Evolutionary conservation across 1,140 invertebrate species (phyloP), one percentile per base, ranked within the genome.

Genomic region (Tribolium castaneum): DNA sequence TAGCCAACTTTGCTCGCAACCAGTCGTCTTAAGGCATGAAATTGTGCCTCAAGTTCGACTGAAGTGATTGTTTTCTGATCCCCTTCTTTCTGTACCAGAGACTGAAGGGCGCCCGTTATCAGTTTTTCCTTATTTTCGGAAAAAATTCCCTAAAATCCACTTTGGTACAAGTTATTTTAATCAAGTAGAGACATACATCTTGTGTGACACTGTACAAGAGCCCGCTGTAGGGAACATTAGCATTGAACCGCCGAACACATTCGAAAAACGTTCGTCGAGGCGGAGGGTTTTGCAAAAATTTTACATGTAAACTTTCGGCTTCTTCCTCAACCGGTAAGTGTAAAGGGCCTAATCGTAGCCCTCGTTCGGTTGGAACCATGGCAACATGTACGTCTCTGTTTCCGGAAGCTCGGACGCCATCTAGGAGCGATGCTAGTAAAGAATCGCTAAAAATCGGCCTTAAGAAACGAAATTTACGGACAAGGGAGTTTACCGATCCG

Each of bases 71-170:
- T 77, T 82, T 82, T 90, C 86, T 92, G 88, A 74, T 94, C 90
- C 82, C 94, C 87, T 86, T 94, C 91, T 87, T 92, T 91, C 83
- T 90, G 93, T 4, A 96, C 91, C 73, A 98, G 90, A 5, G 92
- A 90, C 85, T 92, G 93, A 80, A 96, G 86, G 39, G 95, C 96
- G 76, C 88, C 92, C 80, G 92, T 92, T 81, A 99, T 99, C 54
- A 98, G 88, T 87, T 98, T 98, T 87, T 99, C 98, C 88, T 99
- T 99, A 87, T 99, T 99, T 88, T 99, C 98, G 7, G 97, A 94
- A 91, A 99, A 99, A 72, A 99, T 89, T 78, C 97, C 94, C 94
- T 96, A 90, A 82, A 35, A 54, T 12, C 34, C 13, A 13, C 3
- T 16, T 16, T 34, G 9, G 6, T 66, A 66, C 16, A n/a, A 1